These are phyloP conservation scores for Pseudorectes ferrugineus DNA, from an alignment of 2,113 vertebrate genomes.

Conservation along the genomic window DNA sequence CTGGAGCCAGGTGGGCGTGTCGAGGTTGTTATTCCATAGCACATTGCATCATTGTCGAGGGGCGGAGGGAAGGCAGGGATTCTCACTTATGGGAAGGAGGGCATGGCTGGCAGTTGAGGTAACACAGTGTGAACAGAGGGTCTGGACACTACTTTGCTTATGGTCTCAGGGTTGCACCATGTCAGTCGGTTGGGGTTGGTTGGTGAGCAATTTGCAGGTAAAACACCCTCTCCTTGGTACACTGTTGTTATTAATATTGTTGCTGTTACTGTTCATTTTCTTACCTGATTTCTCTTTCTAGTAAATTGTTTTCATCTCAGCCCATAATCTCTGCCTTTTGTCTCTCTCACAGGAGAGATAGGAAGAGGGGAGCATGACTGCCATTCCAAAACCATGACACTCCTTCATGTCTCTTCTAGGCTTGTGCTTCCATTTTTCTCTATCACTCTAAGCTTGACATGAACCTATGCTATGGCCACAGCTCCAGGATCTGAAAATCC, in stretches of 20 bases:
- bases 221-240: not conserved
- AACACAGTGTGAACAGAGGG: not conserved
- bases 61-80: not conserved
- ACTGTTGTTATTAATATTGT: not conserved
- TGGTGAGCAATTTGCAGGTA: not conserved
- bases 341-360: not conserved
- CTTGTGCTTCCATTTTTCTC: not conserved
- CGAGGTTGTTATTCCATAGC: not conserved
- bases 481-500: not conserved
- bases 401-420: not conserved
- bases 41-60: fast-evolving
- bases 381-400: not conserved
- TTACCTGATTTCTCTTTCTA: not conserved
- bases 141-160: not conserved
- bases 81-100: not conserved
- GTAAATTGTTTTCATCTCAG: not conserved
- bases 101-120: fast-evolving
- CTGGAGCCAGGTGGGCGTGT: fast-evolving
- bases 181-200: fast-evolving
- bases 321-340: fast-evolving
- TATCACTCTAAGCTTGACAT: not conserved
- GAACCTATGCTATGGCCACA: not conserved
- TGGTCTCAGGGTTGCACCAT: not conserved
- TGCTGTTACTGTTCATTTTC: not conserved
- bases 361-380: not conserved